Percentiles rank a stretch among this genome's conserved stretches.
These are phyloP conservation scores for Chelonus insularis DNA, from an alignment of 1,140 invertebrate genomes.

Conservation along the genomic window DNA sequence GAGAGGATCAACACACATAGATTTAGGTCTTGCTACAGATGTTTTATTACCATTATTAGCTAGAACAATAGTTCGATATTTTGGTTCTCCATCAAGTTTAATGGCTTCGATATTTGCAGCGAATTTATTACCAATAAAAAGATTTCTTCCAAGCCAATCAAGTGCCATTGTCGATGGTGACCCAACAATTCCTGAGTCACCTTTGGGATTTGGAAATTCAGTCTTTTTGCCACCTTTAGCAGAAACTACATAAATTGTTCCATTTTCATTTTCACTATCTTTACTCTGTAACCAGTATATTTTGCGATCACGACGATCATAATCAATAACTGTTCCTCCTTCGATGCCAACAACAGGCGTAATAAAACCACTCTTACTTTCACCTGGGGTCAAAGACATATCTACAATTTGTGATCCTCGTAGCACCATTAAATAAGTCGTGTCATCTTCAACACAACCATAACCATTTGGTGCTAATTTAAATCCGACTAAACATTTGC, in stretches of 20 bases:
- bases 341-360: conserved; percentile 90
- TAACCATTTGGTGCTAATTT: conserved; percentile 68
- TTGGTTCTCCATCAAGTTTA: conserved; percentile 80
- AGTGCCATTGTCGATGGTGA: conserved; percentile 89
- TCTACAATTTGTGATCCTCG: conserved; percentile 88
- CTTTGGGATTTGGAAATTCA: conserved; percentile 71
- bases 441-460: conserved; percentile 84
- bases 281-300: conserved; percentile 85
- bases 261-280: conserved; percentile 73
- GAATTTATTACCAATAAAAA: conserved; percentile 90
- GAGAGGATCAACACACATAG: conserved; percentile 86
- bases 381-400: conserved; percentile 73
- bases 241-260: conserved; percentile 82
- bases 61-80: conserved; percentile 84
- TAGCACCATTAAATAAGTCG: conserved; percentile 87
- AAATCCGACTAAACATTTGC: conserved; percentile 90
- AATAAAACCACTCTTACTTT: conserved; percentile 75
- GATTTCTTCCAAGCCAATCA: conserved; percentile 94
- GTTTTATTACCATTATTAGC: conserved; percentile 86
- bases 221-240: conserved; percentile 87
- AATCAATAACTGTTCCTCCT: conserved; percentile 88
- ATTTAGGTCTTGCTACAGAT: conserved; percentile 85
- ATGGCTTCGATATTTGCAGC: conserved; percentile 93
- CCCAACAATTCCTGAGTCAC: conserved; percentile 82
- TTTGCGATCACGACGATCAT: conserved; percentile 79